Percentiles rank a stretch among this genome's conserved stretches.
Conservation (phyloP, 2,113 vertebrate genomes). For the Telmatochromis sp. region DNA sequence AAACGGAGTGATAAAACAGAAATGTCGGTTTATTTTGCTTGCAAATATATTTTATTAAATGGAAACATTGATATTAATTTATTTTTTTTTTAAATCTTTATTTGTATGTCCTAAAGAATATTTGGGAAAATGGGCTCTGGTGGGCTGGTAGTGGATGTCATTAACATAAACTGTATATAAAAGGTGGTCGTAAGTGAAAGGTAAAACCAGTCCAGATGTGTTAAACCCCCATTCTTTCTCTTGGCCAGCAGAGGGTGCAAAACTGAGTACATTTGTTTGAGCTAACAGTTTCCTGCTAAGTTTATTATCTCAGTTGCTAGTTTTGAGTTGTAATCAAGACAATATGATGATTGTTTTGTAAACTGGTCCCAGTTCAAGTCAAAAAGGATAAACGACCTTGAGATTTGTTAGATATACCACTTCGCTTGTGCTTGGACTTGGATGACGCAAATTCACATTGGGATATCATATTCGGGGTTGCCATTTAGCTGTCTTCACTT, state of each 20-base stretch:
- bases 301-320: not conserved
- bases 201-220: not conserved
- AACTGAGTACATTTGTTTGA: not conserved
- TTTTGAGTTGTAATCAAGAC: not conserved
- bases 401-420: not conserved
- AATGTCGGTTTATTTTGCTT: constrained; percentile 53
- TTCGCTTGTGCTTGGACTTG: not conserved
- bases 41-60: constrained; percentile 65
- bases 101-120: not conserved
- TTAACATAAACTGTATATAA: not conserved
- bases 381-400: not conserved
- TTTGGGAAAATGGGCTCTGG: not conserved
- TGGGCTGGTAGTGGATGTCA: not conserved
- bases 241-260: not conserved
- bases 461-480: not conserved
- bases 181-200: not conserved
- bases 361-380: not conserved
- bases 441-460: not conserved
- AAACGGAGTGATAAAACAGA: constrained; percentile 3
- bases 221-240: not conserved
- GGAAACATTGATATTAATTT: constrained; percentile 6
- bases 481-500: not conserved
- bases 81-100: not conserved
- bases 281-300: not conserved
- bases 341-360: not conserved